Base-by-base conservation (phyloP, 2,113 vertebrate genomes). In the Protobothrops flavoviridis region DNA sequence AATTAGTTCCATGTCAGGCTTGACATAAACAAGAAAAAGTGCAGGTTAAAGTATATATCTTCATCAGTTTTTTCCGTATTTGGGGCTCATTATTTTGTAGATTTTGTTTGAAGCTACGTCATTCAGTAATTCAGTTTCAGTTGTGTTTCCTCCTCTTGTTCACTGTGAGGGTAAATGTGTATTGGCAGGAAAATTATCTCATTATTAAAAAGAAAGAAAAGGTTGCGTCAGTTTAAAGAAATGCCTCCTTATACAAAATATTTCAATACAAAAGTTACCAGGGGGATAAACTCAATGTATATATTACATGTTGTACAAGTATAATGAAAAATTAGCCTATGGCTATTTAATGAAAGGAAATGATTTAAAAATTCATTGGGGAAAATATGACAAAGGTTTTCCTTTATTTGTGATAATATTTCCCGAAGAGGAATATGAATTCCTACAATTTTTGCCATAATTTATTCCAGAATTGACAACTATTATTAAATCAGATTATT, bases 41-140 rank as follows among this genome's bases (percentile, higher is more conserved):
- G 88, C 74, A 93, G 88, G 74, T 61, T 90, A 93, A 94, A 90
- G 24, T 95, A 7, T 89, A 93, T 87, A 23, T 90, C 33, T 92
- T 23, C 24, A 90, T 74, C 50, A 85, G 3, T 10, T 53, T 55
- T 91, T 57, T 8, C 20, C 92, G 5, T 13, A 48, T 81, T 23
- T 93, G 91, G 48, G 91, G 45, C 26, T 53, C 89, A 53, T 93
- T 48, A 11, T 85, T 94, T 61, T 3, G 48, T 20, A 91, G 11
- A 11, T 94, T 23, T 93, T 94, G 9, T 17, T 33, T 53, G 87
- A 94, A 88, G 33, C 64, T 0, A 0, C 48, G 85, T 88, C 53
- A 57, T 4, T 93, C 24, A 0, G 2, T 91, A 91, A 1, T 48
- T 95, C 85, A 92, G 87, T 69, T 94, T 92, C n/a, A 90, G 45